phyloP scores from a whole-genome alignment of 2,888 invertebrate genomes.

The Limnephilus auricula region DNA sequence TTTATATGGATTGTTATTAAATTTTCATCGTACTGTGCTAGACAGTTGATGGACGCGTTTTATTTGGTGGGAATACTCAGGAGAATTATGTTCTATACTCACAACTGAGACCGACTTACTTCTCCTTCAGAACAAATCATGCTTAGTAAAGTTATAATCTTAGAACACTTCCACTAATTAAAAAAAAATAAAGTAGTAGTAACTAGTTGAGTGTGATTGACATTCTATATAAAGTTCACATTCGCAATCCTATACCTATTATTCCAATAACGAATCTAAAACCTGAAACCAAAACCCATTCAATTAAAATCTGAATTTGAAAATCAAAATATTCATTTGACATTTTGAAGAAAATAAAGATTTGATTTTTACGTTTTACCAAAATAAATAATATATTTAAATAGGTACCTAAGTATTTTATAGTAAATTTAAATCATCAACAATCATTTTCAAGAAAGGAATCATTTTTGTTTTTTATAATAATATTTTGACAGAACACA shows the following conservation, averaged over 20 bases:
- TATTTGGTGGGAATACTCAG: too few relatives aligned
- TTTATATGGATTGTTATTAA: too few relatives aligned
- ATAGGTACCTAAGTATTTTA: not conserved
- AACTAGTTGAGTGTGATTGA: not conserved
- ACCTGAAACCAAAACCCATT: not conserved
- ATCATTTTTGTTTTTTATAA: not conserved
- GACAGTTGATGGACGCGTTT: too few relatives aligned
- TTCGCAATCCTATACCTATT: not conserved
- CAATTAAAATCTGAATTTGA: not conserved
- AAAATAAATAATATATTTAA: not conserved
- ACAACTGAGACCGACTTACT: not conserved
- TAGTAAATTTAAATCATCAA: not conserved
- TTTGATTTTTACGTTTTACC: not conserved
- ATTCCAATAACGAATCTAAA: not conserved
- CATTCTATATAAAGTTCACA: not conserved
- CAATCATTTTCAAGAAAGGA: not conserved
- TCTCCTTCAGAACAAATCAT: not conserved
- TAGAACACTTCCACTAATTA: too few relatives aligned
- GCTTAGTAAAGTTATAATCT: not conserved
- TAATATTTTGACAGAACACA: constrained; percentile 17
- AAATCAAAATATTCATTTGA: not conserved
- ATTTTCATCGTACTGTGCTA: too few relatives aligned
- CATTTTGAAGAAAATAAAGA: not conserved
- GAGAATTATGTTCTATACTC: not conserved
- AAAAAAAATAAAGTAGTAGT: too few relatives aligned